A percentile compares a stretch with the other conserved stretches of the same genome.
These are phyloP conservation scores for Pardosa pseudoannulata DNA, from an alignment of 2,888 invertebrate genomes.

Conservation along the genomic window DNA sequence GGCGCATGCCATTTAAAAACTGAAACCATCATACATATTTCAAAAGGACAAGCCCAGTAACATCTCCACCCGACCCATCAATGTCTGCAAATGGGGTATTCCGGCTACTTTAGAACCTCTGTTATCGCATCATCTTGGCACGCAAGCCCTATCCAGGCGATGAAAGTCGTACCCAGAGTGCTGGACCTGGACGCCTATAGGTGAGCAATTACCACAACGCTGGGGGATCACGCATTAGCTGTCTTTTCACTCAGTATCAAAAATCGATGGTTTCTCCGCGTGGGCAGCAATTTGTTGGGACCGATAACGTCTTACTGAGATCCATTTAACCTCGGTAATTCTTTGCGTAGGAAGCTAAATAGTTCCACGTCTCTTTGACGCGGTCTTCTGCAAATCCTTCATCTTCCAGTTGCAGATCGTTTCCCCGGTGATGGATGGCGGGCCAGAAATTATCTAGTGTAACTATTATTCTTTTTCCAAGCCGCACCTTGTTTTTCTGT, in stretches of 20 bases:
- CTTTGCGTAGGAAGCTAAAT: slow-evolving; percentile 26
- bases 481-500: slow-evolving; percentile 46
- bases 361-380: slow-evolving; percentile 30
- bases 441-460: slow-evolving; percentile 31
- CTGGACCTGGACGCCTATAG: slow-evolving; percentile 36
- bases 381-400: slow-evolving; percentile 25
- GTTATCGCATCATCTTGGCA: slow-evolving; percentile 20
- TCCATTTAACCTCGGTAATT: slow-evolving; percentile 38
- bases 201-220: slow-evolving; percentile 21
- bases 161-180: slow-evolving; percentile 51
- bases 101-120: background rate
- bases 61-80: slow-evolving; percentile 7
- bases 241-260: slow-evolving; percentile 32
- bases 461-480: background rate
- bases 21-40: slow-evolving; percentile 4
- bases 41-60: background rate
- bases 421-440: slow-evolving; percentile 44
- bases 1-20: background rate
- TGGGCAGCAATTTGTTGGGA: slow-evolving; percentile 67
- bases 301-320: slow-evolving; percentile 48
- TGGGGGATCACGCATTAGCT: slow-evolving; percentile 6
- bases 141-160: slow-evolving; percentile 34
- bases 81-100: background rate
- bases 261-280: slow-evolving; percentile 17
- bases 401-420: slow-evolving; percentile 31